Conservation (phyloP, 2,797 vertebrate species). For the Mormyrops attenuatus region DNA sequence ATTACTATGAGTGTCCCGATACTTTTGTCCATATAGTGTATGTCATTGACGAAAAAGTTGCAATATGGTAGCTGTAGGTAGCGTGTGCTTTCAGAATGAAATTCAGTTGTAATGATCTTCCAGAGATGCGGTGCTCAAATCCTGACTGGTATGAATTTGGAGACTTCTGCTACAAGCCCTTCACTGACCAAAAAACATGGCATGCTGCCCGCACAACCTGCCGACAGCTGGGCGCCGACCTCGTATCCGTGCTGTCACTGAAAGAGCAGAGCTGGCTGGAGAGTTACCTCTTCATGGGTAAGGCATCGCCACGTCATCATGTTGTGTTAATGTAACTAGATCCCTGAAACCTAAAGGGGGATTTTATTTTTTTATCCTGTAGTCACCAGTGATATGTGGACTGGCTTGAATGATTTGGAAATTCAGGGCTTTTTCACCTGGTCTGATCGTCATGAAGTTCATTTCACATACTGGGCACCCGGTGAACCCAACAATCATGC, state of each 20-base stretch:
- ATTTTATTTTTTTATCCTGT: background rate
- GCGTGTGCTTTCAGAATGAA: background rate
- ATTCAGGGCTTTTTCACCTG: slow-evolving; percentile 55
- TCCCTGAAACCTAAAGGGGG: background rate
- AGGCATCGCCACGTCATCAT: background rate
- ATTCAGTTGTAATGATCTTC: background rate
- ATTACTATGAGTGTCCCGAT: background rate
- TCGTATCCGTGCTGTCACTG: slow-evolving; percentile 61
- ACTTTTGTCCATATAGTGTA: background rate
- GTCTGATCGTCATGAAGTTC: slow-evolving; percentile 54
- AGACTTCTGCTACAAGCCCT: slow-evolving; percentile 70
- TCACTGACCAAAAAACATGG: slow-evolving; percentile 58
- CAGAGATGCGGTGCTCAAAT: slow-evolving; percentile 65
- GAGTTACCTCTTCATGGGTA: slow-evolving; percentile 67
- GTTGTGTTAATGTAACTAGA: background rate
- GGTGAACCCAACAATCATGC: slow-evolving; percentile 66
- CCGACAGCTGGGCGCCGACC: slow-evolving; percentile 55
- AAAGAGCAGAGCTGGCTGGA: slow-evolving; percentile 70
- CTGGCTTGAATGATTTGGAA: slow-evolving; percentile 57
- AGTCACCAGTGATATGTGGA: slow-evolving; percentile 67
- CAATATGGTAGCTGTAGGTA: background rate
- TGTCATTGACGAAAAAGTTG: background rate
- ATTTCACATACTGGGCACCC: slow-evolving; percentile 68
- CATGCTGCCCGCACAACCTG: slow-evolving; percentile 43
- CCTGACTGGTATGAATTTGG: slow-evolving; percentile 69